Evolutionary conservation across 1,140 invertebrate species (phyloP).

Genomic region (Teleopsis dalmanni): DNA sequence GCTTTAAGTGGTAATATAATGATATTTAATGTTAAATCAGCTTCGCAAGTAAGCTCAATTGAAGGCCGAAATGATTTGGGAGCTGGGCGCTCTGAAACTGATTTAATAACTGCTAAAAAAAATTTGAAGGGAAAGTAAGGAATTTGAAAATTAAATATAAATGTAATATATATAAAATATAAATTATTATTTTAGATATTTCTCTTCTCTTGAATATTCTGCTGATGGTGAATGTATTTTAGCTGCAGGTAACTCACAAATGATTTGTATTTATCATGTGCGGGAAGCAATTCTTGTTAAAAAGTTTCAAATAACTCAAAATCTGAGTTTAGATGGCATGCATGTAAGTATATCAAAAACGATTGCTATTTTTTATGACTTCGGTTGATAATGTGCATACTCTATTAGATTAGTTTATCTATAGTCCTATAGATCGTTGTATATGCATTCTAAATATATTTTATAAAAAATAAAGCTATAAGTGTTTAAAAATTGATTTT

Average conservation of each 20-base stretch:
- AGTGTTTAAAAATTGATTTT: conserved; percentile 1
- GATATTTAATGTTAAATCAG: conserved; percentile 70
- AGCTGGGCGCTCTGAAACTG: conserved; percentile 69
- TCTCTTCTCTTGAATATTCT: conserved; percentile 83
- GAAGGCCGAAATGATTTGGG: conserved; percentile 86
- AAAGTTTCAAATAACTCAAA: conserved; percentile 91
- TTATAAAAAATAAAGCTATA: too few relatives aligned
- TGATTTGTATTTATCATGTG: conserved; percentile 89
- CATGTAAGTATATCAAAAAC: conserved; percentile 56
- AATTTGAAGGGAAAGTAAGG: conserved; percentile 75
- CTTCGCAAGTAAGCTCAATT: conserved; percentile 66
- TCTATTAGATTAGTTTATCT: too few relatives aligned
- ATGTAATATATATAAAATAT: neutral
- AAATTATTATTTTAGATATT: conserved; percentile 60
- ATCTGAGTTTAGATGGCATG: conserved; percentile 88
- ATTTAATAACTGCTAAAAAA: conserved; percentile 82
- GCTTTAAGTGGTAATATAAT: conserved; percentile 83
- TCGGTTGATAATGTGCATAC: too few relatives aligned
- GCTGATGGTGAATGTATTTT: conserved; percentile 84
- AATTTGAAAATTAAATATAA: neutral
- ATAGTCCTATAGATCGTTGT: too few relatives aligned
- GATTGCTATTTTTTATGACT: neutral
- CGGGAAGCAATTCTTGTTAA: conserved; percentile 71
- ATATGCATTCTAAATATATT: neutral
- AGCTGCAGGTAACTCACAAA: conserved; percentile 86